Conservation (phyloP, 2,888 invertebrate species). For the Merodon equestris region DNA sequence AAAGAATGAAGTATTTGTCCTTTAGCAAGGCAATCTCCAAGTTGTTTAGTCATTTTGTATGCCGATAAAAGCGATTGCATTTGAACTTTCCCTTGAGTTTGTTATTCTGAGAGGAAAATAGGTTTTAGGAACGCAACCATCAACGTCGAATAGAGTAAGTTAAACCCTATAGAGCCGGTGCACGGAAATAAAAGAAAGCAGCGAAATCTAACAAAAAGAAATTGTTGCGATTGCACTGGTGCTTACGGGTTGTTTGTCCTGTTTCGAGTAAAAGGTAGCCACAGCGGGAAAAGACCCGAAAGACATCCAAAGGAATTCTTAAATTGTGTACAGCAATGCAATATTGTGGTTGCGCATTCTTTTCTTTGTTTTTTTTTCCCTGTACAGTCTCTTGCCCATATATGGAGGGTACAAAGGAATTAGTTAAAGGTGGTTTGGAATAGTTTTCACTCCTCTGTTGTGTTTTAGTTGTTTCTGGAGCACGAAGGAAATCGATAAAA, state of each 20-base stretch:
- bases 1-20: constrained; percentile 37
- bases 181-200: constrained; percentile 46
- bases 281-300: constrained; percentile 56
- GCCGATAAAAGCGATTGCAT: constrained; percentile 56
- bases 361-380: constrained; percentile 47
- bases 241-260: constrained; percentile 10
- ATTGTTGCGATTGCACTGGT: background rate
- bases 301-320: constrained; percentile 66
- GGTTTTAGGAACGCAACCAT: constrained; percentile 68
- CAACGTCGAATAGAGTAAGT: constrained; percentile 59
- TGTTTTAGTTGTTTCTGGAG: constrained; percentile 35
- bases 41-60: constrained; percentile 50
- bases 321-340: constrained; percentile 59
- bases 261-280: constrained; percentile 38
- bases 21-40: constrained; percentile 47
- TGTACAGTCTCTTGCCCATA: background rate
- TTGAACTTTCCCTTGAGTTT: constrained; percentile 43
- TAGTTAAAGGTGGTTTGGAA: constrained; percentile 10
- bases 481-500: constrained; percentile 26
- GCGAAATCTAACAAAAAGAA: constrained; percentile 33
- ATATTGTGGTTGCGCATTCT: constrained; percentile 58
- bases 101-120: constrained; percentile 45
- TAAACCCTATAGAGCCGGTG: constrained; percentile 15
- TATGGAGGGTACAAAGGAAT: constrained; percentile 4
- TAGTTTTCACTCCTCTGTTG: too few species aligned